Conservation (phyloP, 2,888 invertebrate genomes). For the Diadegma fenestrale region DNA sequence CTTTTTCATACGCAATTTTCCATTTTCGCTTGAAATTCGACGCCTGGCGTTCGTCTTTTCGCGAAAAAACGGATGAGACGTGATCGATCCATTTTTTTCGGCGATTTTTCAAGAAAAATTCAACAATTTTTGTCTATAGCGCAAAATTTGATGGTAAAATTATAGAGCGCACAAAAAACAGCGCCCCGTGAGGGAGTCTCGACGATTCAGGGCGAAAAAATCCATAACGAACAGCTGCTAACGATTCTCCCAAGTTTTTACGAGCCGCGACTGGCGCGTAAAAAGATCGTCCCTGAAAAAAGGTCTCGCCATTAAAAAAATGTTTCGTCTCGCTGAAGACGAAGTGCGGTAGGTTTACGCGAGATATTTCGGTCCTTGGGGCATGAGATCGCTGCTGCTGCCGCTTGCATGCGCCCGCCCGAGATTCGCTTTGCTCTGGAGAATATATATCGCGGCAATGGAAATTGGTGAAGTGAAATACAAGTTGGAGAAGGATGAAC, state of each 20-base stretch:
- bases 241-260: conserved; percentile 30
- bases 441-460: conserved; percentile 39
- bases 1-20: not conserved
- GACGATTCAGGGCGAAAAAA: not conserved
- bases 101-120: not conserved
- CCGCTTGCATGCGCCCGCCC: conserved; percentile 24
- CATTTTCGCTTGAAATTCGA: not conserved
- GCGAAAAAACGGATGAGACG: not conserved
- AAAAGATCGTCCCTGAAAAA: conserved; percentile 8
- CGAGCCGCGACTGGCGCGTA: not conserved
- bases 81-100: too few species aligned
- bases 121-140: not conserved
- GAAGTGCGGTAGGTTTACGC: not conserved
- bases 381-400: conserved; percentile 19
- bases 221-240: not conserved
- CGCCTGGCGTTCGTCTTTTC: not conserved
- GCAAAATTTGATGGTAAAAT: not conserved
- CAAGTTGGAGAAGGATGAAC: conserved; percentile 18
- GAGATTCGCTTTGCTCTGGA: conserved; percentile 57
- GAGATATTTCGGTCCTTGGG: conserved; percentile 45
- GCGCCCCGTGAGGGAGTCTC: not conserved
- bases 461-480: conserved; percentile 42
- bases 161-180: not conserved
- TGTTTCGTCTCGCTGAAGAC: not conserved
- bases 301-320: conserved; percentile 11